Evolutionary conservation across 2,888 invertebrate species (phyloP), one percentile per base, ranked within the genome.

Genomic region (Harpagoxenus sublaevis): DNA sequence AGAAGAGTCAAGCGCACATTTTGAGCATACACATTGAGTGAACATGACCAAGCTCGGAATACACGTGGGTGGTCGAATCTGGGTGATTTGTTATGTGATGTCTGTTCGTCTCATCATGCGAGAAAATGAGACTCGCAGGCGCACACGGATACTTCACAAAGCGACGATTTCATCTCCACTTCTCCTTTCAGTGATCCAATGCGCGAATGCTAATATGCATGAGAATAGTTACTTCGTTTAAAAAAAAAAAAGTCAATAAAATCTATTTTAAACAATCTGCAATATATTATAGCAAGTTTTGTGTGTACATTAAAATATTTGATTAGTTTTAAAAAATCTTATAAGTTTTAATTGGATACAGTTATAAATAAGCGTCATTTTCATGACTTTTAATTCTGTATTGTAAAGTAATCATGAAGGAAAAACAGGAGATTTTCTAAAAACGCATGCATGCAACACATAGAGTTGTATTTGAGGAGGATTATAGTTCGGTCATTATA

Each of bases 1-100:
- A 39, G 74, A 81, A 83, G 66, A 81, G 79, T 79, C 42, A 28
- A 51, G 39, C 5, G 45, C 15, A 57, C 10, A 55, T 28, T 53
- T 12, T 9, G 31, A 28, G 28, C 28, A 9, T 18, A 65, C 5
- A 55, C 35, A 35, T 6, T 42, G 45, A 31, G 28, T 55, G 28
- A 62, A 35, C 12, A 89, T 90, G 90, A 77, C 66, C 81, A 83
- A 84, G 15, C 74, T 81, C 3, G 81, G 70, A 87, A 53, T 53
- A 48, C 85, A 83, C 70, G 90, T 90, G 89, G 83, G 90, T 90
- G 86, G 86, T 85, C 57, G 9, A 12, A 63, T 79, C 12, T 39
- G 23, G 15, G n/a, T 70, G 57, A 70, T 70, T 23, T 18, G 35
- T 70, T 79, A 15, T 23, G 79, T 79, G 68, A 78, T 45, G 18